Conservation (phyloP, 23 tunicate species). For the Pegea sp. region DNA sequence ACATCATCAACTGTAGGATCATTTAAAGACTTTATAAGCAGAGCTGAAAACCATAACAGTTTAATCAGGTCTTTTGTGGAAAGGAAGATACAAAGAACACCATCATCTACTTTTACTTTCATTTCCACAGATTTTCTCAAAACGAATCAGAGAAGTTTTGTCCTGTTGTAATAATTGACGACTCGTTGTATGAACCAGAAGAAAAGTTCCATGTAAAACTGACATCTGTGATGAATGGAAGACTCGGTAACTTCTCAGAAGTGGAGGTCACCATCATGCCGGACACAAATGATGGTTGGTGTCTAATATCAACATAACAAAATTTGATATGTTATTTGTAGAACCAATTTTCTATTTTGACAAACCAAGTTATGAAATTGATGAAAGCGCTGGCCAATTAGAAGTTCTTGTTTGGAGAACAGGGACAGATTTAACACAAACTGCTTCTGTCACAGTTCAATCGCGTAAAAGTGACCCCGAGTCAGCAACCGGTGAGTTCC, state of each 20-base stretch:
- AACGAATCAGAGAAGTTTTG: slow-evolving; percentile 65
- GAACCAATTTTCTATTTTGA: slow-evolving; percentile 88
- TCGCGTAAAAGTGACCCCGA: slow-evolving; percentile 69
- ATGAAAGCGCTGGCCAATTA: slow-evolving; percentile 88
- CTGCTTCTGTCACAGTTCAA: slow-evolving; percentile 78
- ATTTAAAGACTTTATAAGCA: slow-evolving; percentile 73
- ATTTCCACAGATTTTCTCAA: slow-evolving; percentile 32
- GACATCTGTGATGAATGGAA: slow-evolving; percentile 76
- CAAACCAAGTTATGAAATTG: slow-evolving; percentile 37
- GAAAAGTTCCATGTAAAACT: slow-evolving; percentile 61
- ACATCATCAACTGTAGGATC: slow-evolving; percentile 53
- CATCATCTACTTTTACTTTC: neutral
- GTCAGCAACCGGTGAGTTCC: slow-evolving; percentile 68
- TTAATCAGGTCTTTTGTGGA: slow-evolving; percentile 30
- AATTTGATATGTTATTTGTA: slow-evolving; percentile 4
- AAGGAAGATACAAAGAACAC: neutral
- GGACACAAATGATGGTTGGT: slow-evolving; percentile 60
- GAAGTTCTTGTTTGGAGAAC: slow-evolving; percentile 80
- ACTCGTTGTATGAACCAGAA: slow-evolving; percentile 73
- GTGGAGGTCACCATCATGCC: slow-evolving; percentile 34
- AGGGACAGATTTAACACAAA: slow-evolving; percentile 72
- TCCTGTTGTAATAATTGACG: slow-evolving; percentile 79
- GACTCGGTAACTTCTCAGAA: slow-evolving; percentile 53
- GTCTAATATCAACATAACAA: neutral
- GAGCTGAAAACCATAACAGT: slow-evolving; percentile 86